Conservation (phyloP, 1,140 invertebrate species). For the Cepaea nemoralis region DNA sequence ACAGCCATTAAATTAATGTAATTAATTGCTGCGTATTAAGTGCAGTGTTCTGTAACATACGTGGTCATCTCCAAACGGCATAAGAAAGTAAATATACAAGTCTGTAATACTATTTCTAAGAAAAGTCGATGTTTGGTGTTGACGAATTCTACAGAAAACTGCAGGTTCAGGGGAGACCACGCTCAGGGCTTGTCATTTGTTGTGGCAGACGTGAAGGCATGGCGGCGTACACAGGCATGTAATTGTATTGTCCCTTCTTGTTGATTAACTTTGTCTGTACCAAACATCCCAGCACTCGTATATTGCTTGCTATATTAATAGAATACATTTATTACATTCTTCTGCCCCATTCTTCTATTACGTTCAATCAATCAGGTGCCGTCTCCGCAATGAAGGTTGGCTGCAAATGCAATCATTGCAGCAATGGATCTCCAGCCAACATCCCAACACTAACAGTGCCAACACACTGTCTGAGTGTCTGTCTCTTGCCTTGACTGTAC, state of each 20-base stretch:
- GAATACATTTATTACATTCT: too few relatives aligned
- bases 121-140: neutral
- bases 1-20: neutral
- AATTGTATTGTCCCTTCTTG: neutral
- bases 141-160: neutral
- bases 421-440: too few relatives aligned
- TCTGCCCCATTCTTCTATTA: too few relatives aligned
- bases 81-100: neutral
- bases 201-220: neutral
- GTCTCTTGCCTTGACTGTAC: too few relatives aligned
- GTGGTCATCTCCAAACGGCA: neutral
- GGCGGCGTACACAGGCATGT: slow-evolving; percentile 36
- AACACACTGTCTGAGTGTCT: too few relatives aligned
- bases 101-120: neutral
- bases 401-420: too few relatives aligned
- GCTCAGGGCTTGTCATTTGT: neutral
- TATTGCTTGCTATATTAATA: too few relatives aligned
- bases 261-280: too few relatives aligned
- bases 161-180: neutral
- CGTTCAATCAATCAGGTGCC: too few relatives aligned
- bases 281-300: too few relatives aligned
- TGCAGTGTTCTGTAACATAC: neutral
- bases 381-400: too few relatives aligned
- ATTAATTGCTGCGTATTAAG: neutral
- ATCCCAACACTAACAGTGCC: too few relatives aligned